Percentiles rank a stretch among this genome's conserved stretches.
These are phyloP conservation scores for Chamaea fasciata DNA, from an alignment of 2,113 vertebrate species.

Conservation along the genomic window DNA sequence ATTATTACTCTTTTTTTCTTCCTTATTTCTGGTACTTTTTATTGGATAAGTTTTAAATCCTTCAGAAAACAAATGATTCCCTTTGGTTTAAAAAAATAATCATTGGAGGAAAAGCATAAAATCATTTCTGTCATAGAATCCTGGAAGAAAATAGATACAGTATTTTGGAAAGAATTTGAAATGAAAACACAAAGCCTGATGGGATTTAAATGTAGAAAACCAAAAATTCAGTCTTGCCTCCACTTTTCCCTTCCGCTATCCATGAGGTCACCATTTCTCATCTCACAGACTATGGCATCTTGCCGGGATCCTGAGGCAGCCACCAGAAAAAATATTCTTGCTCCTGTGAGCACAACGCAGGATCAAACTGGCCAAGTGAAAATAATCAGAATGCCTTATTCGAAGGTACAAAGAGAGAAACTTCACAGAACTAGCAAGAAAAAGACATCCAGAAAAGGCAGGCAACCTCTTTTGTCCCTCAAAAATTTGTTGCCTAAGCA, in stretches of 20 bases:
- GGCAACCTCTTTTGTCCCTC: not conserved
- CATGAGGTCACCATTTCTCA: conserved; percentile 20
- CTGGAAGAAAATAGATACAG: conserved; percentile 12
- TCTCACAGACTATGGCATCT: not conserved
- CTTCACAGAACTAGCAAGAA: not conserved
- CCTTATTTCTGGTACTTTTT: not conserved
- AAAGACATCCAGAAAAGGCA: not conserved
- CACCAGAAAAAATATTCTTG: not conserved
- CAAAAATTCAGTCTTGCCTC: conserved; percentile 26
- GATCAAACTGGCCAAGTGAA: not conserved
- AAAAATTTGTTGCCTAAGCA: not conserved
- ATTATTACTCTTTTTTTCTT: not conserved
- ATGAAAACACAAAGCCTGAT: conserved; percentile 24
- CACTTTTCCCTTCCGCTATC: not conserved
- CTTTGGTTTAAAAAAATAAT: conserved; percentile 52
- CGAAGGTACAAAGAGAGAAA: not conserved
- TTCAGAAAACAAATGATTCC: conserved; percentile 33
- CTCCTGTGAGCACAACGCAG: not conserved
- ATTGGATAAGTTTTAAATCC: conserved; percentile 27
- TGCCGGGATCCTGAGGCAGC: not conserved
- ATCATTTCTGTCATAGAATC: not conserved
- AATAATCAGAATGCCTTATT: not conserved
- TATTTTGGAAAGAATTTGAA: conserved; percentile 40
- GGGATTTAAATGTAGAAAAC: conserved; percentile 36
- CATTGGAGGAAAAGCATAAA: not conserved